Evolutionary conservation across 1,140 invertebrate species (phyloP).

Genomic region (Gryon sp.): DNA sequence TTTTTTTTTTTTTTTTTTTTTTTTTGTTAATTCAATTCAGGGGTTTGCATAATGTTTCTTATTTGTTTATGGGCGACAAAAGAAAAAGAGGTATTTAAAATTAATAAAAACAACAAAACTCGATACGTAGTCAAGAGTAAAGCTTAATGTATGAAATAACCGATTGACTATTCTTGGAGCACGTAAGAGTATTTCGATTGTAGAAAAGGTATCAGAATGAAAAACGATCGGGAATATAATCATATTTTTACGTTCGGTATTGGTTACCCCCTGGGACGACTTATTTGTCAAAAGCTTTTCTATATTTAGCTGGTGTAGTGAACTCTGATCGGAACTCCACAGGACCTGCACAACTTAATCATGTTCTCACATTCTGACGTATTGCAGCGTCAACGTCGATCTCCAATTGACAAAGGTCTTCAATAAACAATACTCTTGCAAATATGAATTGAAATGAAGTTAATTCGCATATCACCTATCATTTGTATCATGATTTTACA

Average conservation of each 20-base stretch:
- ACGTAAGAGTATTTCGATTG: conserved; percentile 46
- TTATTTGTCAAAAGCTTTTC: conserved; percentile 72
- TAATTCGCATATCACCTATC: conserved; percentile 52
- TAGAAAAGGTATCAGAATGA: conserved; percentile 56
- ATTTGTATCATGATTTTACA: conserved; percentile 36
- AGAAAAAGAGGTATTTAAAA: conserved; percentile 2
- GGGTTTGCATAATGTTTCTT: no score
- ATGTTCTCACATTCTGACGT: conserved; percentile 73
- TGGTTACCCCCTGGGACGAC: conserved; percentile 66
- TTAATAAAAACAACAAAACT: conserved; percentile 28
- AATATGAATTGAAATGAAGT: conserved; percentile 72
- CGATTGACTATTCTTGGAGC: conserved; percentile 37
- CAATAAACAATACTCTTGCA: conserved; percentile 41
- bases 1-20: no score
- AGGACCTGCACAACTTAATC: conserved; percentile 67
- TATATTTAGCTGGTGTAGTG: conserved; percentile 45
- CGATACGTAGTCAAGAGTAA: conserved; percentile 34
- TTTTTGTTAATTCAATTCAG: no score
- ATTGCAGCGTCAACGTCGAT: conserved; percentile 65
- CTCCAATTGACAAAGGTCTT: conserved; percentile 50
- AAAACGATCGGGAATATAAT: conserved; percentile 63
- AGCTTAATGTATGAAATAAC: conserved; percentile 52
- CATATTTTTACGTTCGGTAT: conserved; percentile 57
- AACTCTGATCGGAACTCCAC: conserved; percentile 55
- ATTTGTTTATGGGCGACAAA: conserved; percentile 2